Base-by-base conservation (phyloP, 2,797 vertebrate genomes). In the Diplodus sargus region DNA sequence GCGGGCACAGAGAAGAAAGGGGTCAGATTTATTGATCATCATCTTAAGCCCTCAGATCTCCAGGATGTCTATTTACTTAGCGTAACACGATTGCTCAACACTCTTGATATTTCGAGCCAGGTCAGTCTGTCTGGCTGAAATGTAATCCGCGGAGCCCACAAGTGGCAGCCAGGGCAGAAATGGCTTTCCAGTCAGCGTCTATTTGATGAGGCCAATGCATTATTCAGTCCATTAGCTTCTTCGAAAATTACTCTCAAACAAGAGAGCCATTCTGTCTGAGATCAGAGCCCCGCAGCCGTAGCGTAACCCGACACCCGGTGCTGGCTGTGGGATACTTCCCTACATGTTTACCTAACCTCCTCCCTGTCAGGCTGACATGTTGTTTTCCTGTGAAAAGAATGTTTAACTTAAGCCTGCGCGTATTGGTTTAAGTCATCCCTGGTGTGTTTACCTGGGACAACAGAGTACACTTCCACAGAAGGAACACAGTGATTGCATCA, bases 191-290 rank as follows among this genome's bases (percentile, higher is more conserved):
- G 93, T 93, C 93, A 91, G 89, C 84, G 81, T 92, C 91, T 92
- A 93, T 92, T 93, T 94, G 92, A 95, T 92, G 92, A 94, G 91
- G 90, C 91, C 89, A 89, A 93, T 94, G 93, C 93, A 94, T 94
- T 95, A 95, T 94, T 95, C 93, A 95, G 92, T 92, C 92, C 92
- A 94, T 94, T 94, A 94, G 93, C 93, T 90, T 93, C 92, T 93
- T 90, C 86, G 89, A 93, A 94, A 93, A 94, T 94, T 88, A 93
- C 93, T 93, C 90, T 93, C 93, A 92, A 92, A 94, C 93, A 94
- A 94, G 92, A 93, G 91, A 92, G 91, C 91, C 91, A 87, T 93
- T 93, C 93, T 93, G 90, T 93, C 89, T 91, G 92, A 91, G 93
- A 92, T 93, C 93, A 94, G 93, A 94, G 91, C 87, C 85, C 80